Percentiles rank a stretch among this genome's conserved stretches.
Evolutionary conservation across 2,888 invertebrate species (phyloP).

Genomic region (Aporophyla lueneburgensis): DNA sequence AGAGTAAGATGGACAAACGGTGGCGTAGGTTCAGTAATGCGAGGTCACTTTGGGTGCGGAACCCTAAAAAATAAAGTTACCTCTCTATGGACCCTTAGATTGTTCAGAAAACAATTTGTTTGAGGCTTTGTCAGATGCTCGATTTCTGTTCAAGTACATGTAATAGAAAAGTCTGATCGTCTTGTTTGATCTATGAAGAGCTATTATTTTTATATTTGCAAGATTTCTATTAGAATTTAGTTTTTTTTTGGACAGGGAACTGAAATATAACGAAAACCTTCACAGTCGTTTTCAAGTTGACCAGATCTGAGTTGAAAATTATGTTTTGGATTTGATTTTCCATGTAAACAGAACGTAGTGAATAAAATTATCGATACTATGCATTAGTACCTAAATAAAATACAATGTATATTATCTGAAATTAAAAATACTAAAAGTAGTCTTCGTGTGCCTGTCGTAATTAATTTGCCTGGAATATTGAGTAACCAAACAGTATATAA

Average conservation of each 20-base stretch:
- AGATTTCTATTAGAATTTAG: constrained; percentile 13
- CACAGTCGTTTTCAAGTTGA: not conserved
- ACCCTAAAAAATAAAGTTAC: constrained; percentile 54
- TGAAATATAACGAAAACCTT: not conserved
- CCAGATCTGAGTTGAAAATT: not conserved
- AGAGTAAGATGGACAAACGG: not conserved
- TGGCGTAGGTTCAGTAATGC: not conserved
- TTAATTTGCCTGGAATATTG: not conserved
- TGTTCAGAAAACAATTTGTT: constrained; percentile 66
- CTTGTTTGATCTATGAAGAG: constrained; percentile 42
- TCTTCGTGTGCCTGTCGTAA: not conserved
- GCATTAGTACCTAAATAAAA: not conserved
- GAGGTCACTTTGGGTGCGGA: not conserved
- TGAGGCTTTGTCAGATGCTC: constrained; percentile 56
- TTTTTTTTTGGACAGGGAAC: not conserved
- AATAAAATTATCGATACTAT: not conserved
- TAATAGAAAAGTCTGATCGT: constrained; percentile 36
- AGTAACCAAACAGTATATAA: not conserved
- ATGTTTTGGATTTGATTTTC: not conserved
- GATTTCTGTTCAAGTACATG: constrained; percentile 50
- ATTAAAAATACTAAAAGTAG: not conserved
- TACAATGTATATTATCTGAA: not conserved
- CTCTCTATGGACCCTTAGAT: constrained; percentile 32
- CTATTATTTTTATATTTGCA: constrained; percentile 21
- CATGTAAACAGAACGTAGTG: not conserved